Base-by-base conservation (phyloP, 1,140 invertebrate genomes). In the Liolophura sinensis region DNA sequence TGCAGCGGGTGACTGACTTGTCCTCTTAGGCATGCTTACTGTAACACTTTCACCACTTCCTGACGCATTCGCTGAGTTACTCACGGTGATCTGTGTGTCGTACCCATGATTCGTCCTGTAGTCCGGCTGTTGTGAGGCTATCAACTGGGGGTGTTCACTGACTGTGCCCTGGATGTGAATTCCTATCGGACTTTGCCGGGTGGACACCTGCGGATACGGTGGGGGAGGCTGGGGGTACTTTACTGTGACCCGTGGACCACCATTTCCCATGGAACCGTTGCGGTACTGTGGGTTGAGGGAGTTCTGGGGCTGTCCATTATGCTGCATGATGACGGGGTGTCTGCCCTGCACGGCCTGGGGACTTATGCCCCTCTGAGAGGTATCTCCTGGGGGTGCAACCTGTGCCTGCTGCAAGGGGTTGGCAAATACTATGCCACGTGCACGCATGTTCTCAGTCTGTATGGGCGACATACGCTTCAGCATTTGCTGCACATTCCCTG, bases 391-490 rank as follows among this genome's bases (percentile, higher is more conserved):
- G 31, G 31, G 31, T 40, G 59, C 7, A 60, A 47, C 31, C 67
- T 73, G 71, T 50, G 70, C 64, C 52, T 73, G 69, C 61, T 70
- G 60, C n/a, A 24, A 47, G 24, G 15, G 48, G 48, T 31, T 60
- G 62, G 51, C 59, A 68, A 31, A 63, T 9, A 51, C 51, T 46
- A 22, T 57, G 55, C 31, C 31, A 27, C 12, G 22, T 20, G 67
- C 15, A 48, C 31, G 31, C 31, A 40, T 40, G 31, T 40, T 40
- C 31, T 40, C 31, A 40, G 31, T 40, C 14, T 24, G 18, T 40
- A 27, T 31, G 20, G 27, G 65, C 27, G 92, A 93, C 88, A 94
- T 94, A 66, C 92, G 88, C 81, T 94, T 94, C 74, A 94, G 89
- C 82, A 92, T 89, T 81, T 94, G 93, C 82, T 93, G 92, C 82